Percentiles rank a stretch among this genome's conserved stretches.
Conservation (phyloP, 2,113 vertebrate species). For the Zosterops pallidus region DNA sequence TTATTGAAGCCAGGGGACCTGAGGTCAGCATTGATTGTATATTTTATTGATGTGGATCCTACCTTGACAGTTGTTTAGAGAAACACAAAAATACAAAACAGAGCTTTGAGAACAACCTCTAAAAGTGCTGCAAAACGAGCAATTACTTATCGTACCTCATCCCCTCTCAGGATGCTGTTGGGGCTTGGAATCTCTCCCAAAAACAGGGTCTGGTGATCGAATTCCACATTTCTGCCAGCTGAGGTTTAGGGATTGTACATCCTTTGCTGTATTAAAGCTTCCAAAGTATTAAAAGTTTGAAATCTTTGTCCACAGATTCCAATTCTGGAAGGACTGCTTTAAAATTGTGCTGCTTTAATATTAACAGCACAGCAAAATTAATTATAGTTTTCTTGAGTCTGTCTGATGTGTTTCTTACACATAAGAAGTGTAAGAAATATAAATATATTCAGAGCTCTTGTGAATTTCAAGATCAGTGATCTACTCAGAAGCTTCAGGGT, state of each 20-base stretch:
- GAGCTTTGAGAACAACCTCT: background rate
- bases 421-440: background rate
- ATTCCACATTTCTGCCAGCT: background rate
- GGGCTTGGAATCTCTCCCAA: background rate
- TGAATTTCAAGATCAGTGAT: background rate
- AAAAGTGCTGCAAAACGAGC: background rate
- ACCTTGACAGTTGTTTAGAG: background rate
- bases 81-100: background rate
- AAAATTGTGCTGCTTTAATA: background rate
- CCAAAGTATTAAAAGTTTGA: background rate
- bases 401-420: background rate
- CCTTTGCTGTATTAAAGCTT: background rate
- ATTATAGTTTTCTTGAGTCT: background rate
- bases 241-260: background rate
- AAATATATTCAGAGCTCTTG: background rate
- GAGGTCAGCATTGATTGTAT: background rate
- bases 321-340: background rate
- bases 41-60: slow-evolving; percentile 1
- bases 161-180: background rate
- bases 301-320: background rate
- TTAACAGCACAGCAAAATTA: background rate
- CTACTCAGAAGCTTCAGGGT: background rate
- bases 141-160: background rate
- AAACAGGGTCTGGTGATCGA: background rate
- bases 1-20: background rate